phyloP scores from a whole-genome alignment of 2,888 invertebrate genomes.

The Silvanus unidentatus region DNA sequence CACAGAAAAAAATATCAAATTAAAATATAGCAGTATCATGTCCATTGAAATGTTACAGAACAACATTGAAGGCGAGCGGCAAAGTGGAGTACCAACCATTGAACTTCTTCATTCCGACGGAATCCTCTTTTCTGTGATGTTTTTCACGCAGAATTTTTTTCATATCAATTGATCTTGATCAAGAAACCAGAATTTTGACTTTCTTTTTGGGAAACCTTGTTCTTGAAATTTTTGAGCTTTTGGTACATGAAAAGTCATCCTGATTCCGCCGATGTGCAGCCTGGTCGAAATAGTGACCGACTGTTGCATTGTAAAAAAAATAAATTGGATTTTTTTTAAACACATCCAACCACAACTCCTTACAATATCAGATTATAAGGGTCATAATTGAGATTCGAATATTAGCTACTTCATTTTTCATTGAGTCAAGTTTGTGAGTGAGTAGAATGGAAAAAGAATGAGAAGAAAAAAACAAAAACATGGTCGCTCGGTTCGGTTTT shows the following conservation, averaged over 20 bases:
- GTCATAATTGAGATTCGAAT: constrained; percentile 1
- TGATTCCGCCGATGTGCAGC: constrained; percentile 12
- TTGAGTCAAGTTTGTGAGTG: constrained; percentile 32
- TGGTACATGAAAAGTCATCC: no score
- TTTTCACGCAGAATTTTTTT: no score
- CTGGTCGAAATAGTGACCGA: constrained; percentile 11
- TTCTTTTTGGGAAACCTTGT: no score
- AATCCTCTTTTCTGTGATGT: no score
- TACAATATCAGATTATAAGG: constrained; percentile 2
- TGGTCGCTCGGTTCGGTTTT: constrained; percentile 14
- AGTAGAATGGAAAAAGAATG: constrained; percentile 25
- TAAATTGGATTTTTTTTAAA: constrained; percentile 41
- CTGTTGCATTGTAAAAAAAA: constrained; percentile 29
- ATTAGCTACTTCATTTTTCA: constrained; percentile 41
- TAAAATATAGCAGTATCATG: constrained; percentile 42
- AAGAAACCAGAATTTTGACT: no score
- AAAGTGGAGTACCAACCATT: no score
- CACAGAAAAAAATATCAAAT: constrained; percentile 40
- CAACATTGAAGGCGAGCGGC: constrained; percentile 9
- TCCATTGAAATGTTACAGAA: constrained; percentile 21
- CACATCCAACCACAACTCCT: constrained; percentile 16
- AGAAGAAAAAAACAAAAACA: constrained; percentile 13
- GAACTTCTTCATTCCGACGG: no score
- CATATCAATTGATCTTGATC: no score
- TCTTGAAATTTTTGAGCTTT: no score